phyloP scores from a whole-genome alignment of 2,797 vertebrate species.

The Acipenser ruthenus region DNA sequence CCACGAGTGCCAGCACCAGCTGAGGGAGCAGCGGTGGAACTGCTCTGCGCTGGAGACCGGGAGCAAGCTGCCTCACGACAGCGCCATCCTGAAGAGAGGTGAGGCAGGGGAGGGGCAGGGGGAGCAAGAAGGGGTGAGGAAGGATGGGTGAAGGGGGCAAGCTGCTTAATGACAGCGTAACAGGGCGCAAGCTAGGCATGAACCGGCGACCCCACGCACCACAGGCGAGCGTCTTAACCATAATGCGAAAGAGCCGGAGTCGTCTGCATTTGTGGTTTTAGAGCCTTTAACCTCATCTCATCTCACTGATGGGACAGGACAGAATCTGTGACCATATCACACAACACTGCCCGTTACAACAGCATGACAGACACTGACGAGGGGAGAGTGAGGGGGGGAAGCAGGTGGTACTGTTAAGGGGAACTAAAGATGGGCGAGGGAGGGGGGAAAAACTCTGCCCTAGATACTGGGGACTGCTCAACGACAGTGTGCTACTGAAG shows the following conservation, averaged over 20 bases:
- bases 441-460: conserved; percentile 51
- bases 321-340: not conserved
- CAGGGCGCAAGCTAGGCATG: not conserved
- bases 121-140: not conserved
- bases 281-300: conserved; percentile 4
- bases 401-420: too few species aligned
- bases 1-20: conserved; percentile 53
- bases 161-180: not conserved
- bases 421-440: too few species aligned
- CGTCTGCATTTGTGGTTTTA: conserved; percentile 4
- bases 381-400: too few species aligned
- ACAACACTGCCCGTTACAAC: too few species aligned
- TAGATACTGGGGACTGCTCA: conserved; percentile 44
- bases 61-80: conserved; percentile 47
- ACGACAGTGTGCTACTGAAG: conserved; percentile 50
- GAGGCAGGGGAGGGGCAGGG: not conserved
- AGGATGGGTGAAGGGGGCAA: not conserved
- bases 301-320: not conserved
- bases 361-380: too few species aligned
- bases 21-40: conserved; percentile 53
- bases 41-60: conserved; percentile 45
- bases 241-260: not conserved
- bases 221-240: too few species aligned
- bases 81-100: conserved; percentile 45
- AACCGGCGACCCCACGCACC: too few species aligned